Conservation (phyloP, 2,888 invertebrate genomes). For the Abrostola triplasia region DNA sequence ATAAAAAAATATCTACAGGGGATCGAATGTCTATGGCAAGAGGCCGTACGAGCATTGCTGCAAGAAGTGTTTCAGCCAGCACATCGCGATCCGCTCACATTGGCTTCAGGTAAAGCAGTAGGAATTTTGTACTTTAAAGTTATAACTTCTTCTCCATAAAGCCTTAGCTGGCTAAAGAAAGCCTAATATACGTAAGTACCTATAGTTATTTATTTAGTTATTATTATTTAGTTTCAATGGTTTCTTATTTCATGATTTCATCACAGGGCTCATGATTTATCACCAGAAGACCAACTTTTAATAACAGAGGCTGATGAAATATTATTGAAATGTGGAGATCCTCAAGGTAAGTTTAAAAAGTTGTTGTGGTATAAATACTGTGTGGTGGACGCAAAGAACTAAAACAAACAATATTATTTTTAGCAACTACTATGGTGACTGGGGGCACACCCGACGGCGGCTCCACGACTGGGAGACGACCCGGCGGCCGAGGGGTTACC, state of each 20-base stretch:
- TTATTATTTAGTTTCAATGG: too few species aligned
- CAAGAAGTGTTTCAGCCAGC: constrained; percentile 76
- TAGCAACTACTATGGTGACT: constrained; percentile 48
- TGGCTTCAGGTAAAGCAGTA: constrained; percentile 67
- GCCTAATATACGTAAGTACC: too few species aligned
- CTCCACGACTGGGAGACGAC: constrained; percentile 58
- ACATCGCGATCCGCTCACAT: constrained; percentile 77
- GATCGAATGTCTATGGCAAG: constrained; percentile 66
- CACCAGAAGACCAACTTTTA: constrained; percentile 73
- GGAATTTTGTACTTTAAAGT: neutral
- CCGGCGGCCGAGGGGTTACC: constrained; percentile 76
- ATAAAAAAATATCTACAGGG: constrained; percentile 57
- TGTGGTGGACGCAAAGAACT: too few species aligned
- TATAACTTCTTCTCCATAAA: too few species aligned
- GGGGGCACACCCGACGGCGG: constrained; percentile 62
- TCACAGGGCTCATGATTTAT: constrained; percentile 70
- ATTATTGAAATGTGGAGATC: constrained; percentile 78
- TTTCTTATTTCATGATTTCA: constrained; percentile 2
- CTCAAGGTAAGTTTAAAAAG: constrained; percentile 64
- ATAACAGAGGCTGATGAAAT: constrained; percentile 82
- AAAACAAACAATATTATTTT: neutral
- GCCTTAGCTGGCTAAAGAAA: too few species aligned
- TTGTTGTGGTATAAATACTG: neutral
- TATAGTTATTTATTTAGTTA: too few species aligned
- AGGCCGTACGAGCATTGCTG: constrained; percentile 69